These are phyloP conservation scores for Gymnocypris eckloni DNA, from an alignment of 2,797 vertebrate genomes.

Conservation along the genomic window DNA sequence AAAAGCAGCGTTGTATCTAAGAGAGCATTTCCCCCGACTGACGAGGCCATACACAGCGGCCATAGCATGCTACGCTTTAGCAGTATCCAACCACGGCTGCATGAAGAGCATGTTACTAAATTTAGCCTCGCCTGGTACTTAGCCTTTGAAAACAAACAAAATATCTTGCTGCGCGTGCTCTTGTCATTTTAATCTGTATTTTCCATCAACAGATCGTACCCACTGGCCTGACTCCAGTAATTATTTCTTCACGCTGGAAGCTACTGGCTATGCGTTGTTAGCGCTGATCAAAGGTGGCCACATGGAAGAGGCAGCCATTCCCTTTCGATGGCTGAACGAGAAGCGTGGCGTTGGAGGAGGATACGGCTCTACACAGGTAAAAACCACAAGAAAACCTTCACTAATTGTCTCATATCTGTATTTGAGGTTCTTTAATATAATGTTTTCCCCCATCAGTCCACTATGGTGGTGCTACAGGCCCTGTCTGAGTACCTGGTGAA, in stretches of 20 bases:
- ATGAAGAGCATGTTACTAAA: slow-evolving; percentile 54
- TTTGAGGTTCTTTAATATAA: neutral
- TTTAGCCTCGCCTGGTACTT: slow-evolving; percentile 68
- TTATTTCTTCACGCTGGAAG: slow-evolving; percentile 74
- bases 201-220: slow-evolving; percentile 61
- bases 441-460: slow-evolving; percentile 69
- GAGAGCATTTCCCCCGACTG: slow-evolving; percentile 60
- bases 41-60: slow-evolving; percentile 84
- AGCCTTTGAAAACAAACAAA: neutral
- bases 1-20: slow-evolving; percentile 71
- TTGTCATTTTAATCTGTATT: neutral
- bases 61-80: slow-evolving; percentile 84
- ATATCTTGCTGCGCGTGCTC: neutral
- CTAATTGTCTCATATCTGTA: neutral
- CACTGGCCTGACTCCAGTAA: slow-evolving; percentile 74
- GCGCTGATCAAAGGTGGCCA: slow-evolving; percentile 70
- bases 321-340: slow-evolving; percentile 78
- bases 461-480: slow-evolving; percentile 81
- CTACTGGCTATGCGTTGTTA: slow-evolving; percentile 80
- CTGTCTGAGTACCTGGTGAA: slow-evolving; percentile 75
- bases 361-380: slow-evolving; percentile 80
- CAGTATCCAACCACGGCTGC: slow-evolving; percentile 59
- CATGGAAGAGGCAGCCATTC: slow-evolving; percentile 64
- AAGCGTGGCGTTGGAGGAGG: slow-evolving; percentile 73
- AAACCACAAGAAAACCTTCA: neutral